These are phyloP conservation scores for Formica aserva DNA, from an alignment of 2,888 invertebrate genomes.

Conservation along the genomic window DNA sequence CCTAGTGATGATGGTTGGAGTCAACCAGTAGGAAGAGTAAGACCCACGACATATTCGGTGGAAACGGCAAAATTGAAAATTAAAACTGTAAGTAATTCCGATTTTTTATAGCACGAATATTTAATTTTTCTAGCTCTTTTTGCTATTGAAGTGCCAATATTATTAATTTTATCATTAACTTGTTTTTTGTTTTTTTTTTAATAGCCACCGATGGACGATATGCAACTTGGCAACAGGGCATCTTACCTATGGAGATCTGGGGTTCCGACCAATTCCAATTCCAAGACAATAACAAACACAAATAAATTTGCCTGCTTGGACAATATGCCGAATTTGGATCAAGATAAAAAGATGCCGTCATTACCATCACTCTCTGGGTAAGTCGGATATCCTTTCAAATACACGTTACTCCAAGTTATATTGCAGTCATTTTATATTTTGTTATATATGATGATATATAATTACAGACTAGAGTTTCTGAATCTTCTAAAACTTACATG, in stretches of 20 bases:
- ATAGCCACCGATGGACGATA: conserved; percentile 85
- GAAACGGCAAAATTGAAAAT: conserved; percentile 87
- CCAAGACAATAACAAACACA: conserved; percentile 81
- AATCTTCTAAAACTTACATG: conserved; percentile 75
- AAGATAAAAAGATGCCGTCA: conserved; percentile 78
- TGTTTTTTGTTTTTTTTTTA: neutral
- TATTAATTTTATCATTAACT: conserved; percentile 26
- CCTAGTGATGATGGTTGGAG: conserved; percentile 81
- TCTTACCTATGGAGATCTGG: conserved; percentile 80
- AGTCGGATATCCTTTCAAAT: conserved; percentile 50
- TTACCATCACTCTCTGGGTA: conserved; percentile 82
- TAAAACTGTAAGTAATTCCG: conserved; percentile 84
- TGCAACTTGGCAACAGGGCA: conserved; percentile 85
- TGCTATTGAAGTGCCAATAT: neutral
- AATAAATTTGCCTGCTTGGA: conserved; percentile 87
- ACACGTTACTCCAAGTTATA: neutral
- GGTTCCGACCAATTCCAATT: conserved; percentile 44
- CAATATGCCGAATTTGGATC: conserved; percentile 82
- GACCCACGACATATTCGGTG: conserved; percentile 83
- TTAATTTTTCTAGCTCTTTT: neutral
- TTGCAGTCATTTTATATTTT: neutral
- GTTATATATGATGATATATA: conserved; percentile 66
- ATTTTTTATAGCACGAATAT: neutral
- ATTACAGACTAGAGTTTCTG: conserved; percentile 83
- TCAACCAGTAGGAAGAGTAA: conserved; percentile 77